Conservation (phyloP, 64 coral and sea anemone genomes). For the Catalaphyllia jardinei region DNA sequence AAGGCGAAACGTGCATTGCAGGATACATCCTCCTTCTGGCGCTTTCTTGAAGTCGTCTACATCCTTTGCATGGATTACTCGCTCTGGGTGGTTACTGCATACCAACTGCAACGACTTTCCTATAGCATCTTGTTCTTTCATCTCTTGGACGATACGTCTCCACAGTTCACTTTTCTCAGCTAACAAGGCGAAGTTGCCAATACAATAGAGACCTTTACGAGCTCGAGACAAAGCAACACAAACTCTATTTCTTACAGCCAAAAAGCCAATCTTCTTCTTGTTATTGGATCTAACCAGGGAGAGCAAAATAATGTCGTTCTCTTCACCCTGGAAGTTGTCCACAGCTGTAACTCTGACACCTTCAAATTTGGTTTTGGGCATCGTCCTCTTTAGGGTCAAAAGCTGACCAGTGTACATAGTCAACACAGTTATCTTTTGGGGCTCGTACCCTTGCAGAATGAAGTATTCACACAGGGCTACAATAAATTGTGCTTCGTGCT, state of each 20-base stretch:
- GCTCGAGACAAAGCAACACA: slow-evolving; percentile 90
- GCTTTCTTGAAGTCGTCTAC: slow-evolving; percentile 69
- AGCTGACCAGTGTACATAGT: slow-evolving; percentile 86
- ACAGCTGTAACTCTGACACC: slow-evolving; percentile 84
- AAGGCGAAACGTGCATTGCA: slow-evolving; percentile 74
- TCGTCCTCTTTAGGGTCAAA: slow-evolving; percentile 48
- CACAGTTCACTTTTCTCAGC: slow-evolving; percentile 64
- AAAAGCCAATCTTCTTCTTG: slow-evolving; percentile 82
- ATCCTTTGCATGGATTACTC: slow-evolving; percentile 37
- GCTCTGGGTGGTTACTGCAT: slow-evolving; percentile 60
- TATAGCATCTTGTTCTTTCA: slow-evolving; percentile 48
- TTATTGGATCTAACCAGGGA: slow-evolving; percentile 83
- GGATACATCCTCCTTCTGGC: slow-evolving; percentile 72
- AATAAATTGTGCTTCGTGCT: slow-evolving; percentile 80
- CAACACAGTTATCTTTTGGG: slow-evolving; percentile 72
- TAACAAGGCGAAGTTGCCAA: slow-evolving; percentile 69
- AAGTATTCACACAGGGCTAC: slow-evolving; percentile 78
- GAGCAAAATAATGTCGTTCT: slow-evolving; percentile 89
- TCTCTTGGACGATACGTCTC: slow-evolving; percentile 48
- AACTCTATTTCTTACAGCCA: slow-evolving; percentile 71
- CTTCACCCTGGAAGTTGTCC: slow-evolving; percentile 97
- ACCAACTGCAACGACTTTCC: slow-evolving; percentile 48
- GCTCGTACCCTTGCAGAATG: slow-evolving; percentile 72
- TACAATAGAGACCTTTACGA: slow-evolving; percentile 76
- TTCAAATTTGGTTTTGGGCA: slow-evolving; percentile 69